Evolutionary conservation across 2,888 invertebrate species (phyloP).

Genomic region (Drosophila pullipes): DNA sequence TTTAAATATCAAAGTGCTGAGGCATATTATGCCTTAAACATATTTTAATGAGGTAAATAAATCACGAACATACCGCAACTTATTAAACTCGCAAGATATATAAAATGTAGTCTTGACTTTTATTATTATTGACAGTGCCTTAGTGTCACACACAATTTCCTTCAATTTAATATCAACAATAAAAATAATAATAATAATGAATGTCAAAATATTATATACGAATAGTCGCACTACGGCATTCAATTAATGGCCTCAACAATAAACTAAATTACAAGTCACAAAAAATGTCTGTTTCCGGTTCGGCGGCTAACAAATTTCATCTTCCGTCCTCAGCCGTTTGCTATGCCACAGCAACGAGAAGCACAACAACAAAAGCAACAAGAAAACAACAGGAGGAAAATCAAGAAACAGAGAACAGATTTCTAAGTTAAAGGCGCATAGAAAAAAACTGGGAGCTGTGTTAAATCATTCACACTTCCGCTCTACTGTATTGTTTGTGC

Average conservation of each 20-base stretch:
- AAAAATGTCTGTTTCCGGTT: constrained; percentile 68
- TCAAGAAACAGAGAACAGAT: constrained; percentile 33
- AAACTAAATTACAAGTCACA: constrained; percentile 71
- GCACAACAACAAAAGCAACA: constrained; percentile 1
- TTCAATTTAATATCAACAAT: constrained; percentile 25
- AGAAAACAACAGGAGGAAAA: constrained; percentile 6
- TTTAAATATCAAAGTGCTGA: not conserved
- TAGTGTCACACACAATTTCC: constrained; percentile 1
- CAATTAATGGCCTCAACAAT: constrained; percentile 54
- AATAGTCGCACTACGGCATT: constrained; percentile 16
- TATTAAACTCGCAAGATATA: not conserved
- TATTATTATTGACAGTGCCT: not conserved
- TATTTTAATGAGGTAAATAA: not conserved
- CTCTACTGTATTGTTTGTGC: constrained; percentile 76
- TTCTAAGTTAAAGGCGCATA: constrained; percentile 22
- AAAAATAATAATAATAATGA: constrained; percentile 9
- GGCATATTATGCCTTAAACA: too few relatives aligned
- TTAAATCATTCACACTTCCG: constrained; percentile 82
- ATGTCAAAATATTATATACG: constrained; percentile 33
- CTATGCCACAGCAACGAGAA: constrained; percentile 26
- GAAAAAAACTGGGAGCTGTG: constrained; percentile 60
- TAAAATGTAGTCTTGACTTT: not conserved
- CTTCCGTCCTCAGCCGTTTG: constrained; percentile 42
- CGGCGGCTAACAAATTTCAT: constrained; percentile 51
- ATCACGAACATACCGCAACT: not conserved